These are phyloP conservation scores for Centropus unirufus DNA, from an alignment of 2,113 vertebrate genomes.

Conservation along the genomic window DNA sequence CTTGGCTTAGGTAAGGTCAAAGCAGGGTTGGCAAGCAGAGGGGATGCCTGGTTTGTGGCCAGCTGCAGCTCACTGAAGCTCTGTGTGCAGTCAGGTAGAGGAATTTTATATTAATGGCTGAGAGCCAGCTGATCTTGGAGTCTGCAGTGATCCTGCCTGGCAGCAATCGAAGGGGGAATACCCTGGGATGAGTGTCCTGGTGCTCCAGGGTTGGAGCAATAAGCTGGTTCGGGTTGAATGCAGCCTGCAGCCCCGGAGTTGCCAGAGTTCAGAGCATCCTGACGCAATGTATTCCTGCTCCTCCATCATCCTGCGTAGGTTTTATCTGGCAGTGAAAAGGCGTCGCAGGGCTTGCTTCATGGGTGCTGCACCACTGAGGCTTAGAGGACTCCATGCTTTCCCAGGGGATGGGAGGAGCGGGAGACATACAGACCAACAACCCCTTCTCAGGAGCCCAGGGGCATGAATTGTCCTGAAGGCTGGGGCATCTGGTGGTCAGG, in stretches of 20 bases:
- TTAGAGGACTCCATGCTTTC: not conserved
- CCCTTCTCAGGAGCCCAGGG: not conserved
- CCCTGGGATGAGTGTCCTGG: not conserved
- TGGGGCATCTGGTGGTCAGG: not conserved
- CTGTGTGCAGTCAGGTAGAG: not conserved
- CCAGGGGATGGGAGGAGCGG: not conserved
- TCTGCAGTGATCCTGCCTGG: not conserved
- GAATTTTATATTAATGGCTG: not conserved
- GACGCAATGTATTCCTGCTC: not conserved
- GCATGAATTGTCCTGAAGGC: not conserved
- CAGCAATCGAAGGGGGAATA: not conserved
- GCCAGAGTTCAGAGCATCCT: not conserved
- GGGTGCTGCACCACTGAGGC: not conserved
- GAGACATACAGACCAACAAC: not conserved
- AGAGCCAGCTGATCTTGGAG: not conserved
- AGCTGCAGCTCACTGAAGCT: not conserved
- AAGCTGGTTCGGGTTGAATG: not conserved
- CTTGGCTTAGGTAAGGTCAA: not conserved
- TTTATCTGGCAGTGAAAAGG: not conserved
- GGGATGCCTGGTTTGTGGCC: not conserved
- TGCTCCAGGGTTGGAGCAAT: not conserved
- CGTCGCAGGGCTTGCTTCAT: not conserved
- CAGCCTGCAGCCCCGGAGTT: not conserved
- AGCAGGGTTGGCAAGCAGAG: not conserved
- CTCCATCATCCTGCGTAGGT: not conserved